phyloP scores from a whole-genome alignment of 2,888 invertebrate genomes.

The Nemotelus pantherinus region DNA sequence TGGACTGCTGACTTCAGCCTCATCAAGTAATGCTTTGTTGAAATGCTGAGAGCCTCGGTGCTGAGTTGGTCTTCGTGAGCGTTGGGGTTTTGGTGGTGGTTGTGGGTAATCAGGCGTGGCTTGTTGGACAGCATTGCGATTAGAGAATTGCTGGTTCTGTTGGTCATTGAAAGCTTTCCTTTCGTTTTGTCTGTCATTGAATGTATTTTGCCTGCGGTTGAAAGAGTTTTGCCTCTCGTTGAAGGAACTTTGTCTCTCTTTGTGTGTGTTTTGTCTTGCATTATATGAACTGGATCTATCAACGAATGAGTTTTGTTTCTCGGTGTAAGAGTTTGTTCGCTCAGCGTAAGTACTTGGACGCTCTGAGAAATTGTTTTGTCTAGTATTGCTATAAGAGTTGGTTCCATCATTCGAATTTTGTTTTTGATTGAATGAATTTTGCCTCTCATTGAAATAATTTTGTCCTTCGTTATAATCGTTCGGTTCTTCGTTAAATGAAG shows the following conservation, averaged over 20 bases:
- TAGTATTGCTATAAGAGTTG: background rate
- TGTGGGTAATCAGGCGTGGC: background rate
- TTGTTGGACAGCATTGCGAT: background rate
- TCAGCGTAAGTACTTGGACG: background rate
- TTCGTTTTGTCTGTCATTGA: constrained; percentile 25
- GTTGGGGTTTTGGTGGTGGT: constrained; percentile 10
- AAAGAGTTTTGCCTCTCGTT: constrained; percentile 25
- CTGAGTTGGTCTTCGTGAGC: constrained; percentile 19
- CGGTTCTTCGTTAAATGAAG: constrained; percentile 17
- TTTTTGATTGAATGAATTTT: background rate
- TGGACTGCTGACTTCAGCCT: background rate
- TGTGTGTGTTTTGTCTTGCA: constrained; percentile 9
- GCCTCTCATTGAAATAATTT: constrained; percentile 15
- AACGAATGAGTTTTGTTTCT: background rate
- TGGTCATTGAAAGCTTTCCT: background rate
- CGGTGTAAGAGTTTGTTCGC: too few species aligned
- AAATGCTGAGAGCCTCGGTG: constrained; percentile 16
- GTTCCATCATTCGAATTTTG: background rate
- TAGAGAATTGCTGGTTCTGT: background rate
- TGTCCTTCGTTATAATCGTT: background rate
- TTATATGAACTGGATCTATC: constrained; percentile 10
- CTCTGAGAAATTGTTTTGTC: background rate
- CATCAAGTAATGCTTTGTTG: background rate
- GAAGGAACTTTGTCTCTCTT: constrained; percentile 1
- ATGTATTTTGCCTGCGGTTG: constrained; percentile 1